Evolutionary conservation across 2,888 invertebrate genomes (phyloP).

Genomic region (Meliscaeva auricollis): DNA sequence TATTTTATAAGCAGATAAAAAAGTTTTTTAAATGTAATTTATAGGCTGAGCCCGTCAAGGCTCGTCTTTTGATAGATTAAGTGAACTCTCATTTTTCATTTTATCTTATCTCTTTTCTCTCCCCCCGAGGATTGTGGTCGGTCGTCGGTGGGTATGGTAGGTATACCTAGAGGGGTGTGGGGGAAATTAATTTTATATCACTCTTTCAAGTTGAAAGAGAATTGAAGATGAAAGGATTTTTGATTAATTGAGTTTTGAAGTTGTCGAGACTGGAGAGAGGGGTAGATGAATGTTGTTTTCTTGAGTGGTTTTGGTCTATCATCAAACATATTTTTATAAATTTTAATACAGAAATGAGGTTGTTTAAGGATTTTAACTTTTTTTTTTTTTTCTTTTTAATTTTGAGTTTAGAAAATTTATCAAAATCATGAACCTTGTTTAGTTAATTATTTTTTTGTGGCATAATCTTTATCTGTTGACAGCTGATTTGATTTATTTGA

Average conservation of each 20-base stretch:
- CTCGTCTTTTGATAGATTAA: constrained; percentile 39
- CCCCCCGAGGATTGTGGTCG: neutral
- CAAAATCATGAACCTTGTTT: constrained; percentile 2
- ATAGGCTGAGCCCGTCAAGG: constrained; percentile 11
- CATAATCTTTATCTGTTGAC: constrained; percentile 3
- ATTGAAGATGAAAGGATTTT: constrained; percentile 66
- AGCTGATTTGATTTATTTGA: neutral
- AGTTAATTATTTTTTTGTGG: neutral
- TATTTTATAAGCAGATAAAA: constrained; percentile 25
- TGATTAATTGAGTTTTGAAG: constrained; percentile 60
- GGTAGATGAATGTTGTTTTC: neutral
- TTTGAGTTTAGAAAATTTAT: neutral
- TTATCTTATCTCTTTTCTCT: constrained; percentile 29
- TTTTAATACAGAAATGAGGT: neutral
- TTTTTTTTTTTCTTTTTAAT: neutral
- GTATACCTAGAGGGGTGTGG: neutral
- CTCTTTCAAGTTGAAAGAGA: constrained; percentile 49
- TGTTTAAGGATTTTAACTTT: neutral
- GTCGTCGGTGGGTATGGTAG: neutral
- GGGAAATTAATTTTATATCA: constrained; percentile 20
- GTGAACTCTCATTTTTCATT: constrained; percentile 60
- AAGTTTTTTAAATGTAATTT: constrained; percentile 64
- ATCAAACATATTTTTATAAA: constrained; percentile 6
- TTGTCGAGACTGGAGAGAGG: neutral
- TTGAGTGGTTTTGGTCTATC: neutral